Evolutionary conservation across 2,797 vertebrate species (phyloP), one percentile per base, ranked within the genome.

Genomic region (Thalassophryne amazonica): DNA sequence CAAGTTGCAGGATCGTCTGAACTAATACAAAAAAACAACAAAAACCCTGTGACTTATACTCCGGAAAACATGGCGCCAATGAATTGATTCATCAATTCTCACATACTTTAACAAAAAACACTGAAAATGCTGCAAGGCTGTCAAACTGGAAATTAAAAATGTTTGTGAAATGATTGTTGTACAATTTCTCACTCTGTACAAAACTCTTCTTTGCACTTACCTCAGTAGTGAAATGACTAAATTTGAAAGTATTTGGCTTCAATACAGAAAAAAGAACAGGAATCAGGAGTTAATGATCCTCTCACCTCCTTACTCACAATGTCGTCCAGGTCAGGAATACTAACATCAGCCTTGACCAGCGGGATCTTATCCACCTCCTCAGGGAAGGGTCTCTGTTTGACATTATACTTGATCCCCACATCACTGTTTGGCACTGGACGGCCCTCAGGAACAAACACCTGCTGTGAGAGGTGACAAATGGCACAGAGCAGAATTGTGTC

Each of bases 311-410:
- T 93, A 61, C 89, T 97, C 66, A 98, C 93, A 1, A 97, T 98
- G 81, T 98, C 96, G 48, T 97, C 95, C 84, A 98, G 85, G 84
- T 98, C 96, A 31, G 94, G 95, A 81, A 98, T 95, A 79, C 95
- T 98, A 60, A 97, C 86, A 62, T 98, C 96, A 49, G 96, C 96
- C 87, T 98, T 98, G 52, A 98, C 95, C 34, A 98, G 94, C 0
- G 95, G 96, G 65, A 98, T 97, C 84, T 98, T 98, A 78, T 98
- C 96, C 73, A 98, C 95, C 64, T 98, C 95, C 62, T 98, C 95
- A 2, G 96, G 96, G 76, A 98, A 98, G 3, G 95, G 95, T 19
- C 95, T 92, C 62, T 96, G 95, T 71, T 95, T 97, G 55, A 98
- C 92, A 7, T 89, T 95, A 64, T 95, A 95, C 59, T 90, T 95